Base-by-base conservation (phyloP, 2,888 invertebrate species). In the Synanthedon formicaeformis region DNA sequence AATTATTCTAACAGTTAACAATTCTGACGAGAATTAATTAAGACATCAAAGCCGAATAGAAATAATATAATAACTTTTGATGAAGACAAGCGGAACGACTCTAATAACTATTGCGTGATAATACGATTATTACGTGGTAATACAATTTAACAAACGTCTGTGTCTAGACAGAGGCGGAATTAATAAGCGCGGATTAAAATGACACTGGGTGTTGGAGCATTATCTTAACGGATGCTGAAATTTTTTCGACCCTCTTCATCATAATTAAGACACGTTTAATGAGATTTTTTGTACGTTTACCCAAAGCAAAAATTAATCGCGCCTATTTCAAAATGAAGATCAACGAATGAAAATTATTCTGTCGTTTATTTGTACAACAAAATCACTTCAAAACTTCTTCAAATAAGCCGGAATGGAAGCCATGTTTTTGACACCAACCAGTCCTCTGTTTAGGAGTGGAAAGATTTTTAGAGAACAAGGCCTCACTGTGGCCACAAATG, bases 401-500 rank as follows among this genome's bases (percentile, higher is more conserved):
- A 45, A 45, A 45, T 45, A 45, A 45, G 14, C 3, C n/a, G 13
- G 45, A 45, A 45, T 45, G 14, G 41, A 23, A 51, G 45, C n/a
- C 3, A 34, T 54, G 49, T 23, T 41, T 40, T 48, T 54, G 51
- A 52, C 63, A 61, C 55, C 61, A 63, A 67, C 61, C 58, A 61
- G 63, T 58, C 60, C 34, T 34, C 34, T 34, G 61, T 62, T 63
- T 54, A 61, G 59, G 62, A 66, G 66, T 58, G 64, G 62, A 65
- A 67, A 64, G 63, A 63, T 62, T 65, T 63, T 63, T 66, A 69
- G 69, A 71, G 67, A 68, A 64, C 66, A 66, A 67, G 34, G n/a
- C 49, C 10, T 51, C 40, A 13, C 51, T 51, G 52, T 48, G 57
- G 57, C 61, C 63, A 56, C 65, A 73, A 68, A 71, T 66, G 63